Evolutionary conservation across 2,888 invertebrate species (phyloP), one percentile per base, ranked within the genome.

Genomic region (Polyommatus icarus): DNA sequence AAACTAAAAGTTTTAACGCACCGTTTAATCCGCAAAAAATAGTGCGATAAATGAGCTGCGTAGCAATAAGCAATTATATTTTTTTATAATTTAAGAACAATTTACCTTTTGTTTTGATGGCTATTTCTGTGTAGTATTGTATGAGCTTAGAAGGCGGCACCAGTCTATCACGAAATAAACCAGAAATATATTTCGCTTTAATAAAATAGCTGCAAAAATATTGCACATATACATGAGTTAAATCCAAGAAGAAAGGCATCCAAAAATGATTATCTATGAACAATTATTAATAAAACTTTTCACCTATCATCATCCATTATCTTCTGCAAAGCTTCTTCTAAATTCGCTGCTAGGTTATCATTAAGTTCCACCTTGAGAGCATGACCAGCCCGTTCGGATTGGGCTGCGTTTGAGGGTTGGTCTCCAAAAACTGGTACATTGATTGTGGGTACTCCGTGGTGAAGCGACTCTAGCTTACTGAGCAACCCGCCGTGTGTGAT

Each of bases 341-440:
- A 54, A 1, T 86, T 84, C 0, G 80, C 80, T 3, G 83, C 85
- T 82, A 88, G 82, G 61, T 86, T 80, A 0, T 79, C 78, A 0
- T 80, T 77, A 78, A 84, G 88, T 3, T 79, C 78, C 0, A 88
- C 84, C 15, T 76, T 82, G 3, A 84, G 78, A 0, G 87, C 89
- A 76, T 85, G 87, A 0, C 89, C 90, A 0, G 82, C 79, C 0
- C 79, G 73, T 15, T 78, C 83, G 0, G 87, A 86, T 0, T 85
- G 81, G 5, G 83, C 83, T 0, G 90, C 88, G 78, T 90, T 90
- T 10, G 79, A 78, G 0, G 85, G 87, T 82, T 91, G 91, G 80
- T 91, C 91, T 2, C 86, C 90, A 46, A 87, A 90, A 29, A 90
- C 84, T 0, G 90, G 90, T 0, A 90, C 78, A 0, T 86, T 86